Conservation (phyloP, 2,888 invertebrate species). For the Dryocosmus kuriphilus region DNA sequence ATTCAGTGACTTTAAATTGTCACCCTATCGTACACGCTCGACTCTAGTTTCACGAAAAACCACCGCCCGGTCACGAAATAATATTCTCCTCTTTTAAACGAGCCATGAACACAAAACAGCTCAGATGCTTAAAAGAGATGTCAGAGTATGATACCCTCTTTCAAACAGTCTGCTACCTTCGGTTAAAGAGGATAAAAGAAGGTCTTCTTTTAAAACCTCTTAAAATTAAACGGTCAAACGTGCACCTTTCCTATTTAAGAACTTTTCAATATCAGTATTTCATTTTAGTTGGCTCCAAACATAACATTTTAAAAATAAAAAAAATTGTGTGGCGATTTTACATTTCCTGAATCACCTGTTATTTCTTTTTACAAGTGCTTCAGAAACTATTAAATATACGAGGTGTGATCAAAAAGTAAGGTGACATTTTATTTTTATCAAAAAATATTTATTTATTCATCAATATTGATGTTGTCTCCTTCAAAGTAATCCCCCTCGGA, state of each 20-base stretch:
- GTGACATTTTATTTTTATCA: too few relatives aligned
- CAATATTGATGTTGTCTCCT: too few relatives aligned
- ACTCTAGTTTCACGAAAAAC: constrained; percentile 20
- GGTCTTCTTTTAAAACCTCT: not conserved
- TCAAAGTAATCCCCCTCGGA: too few relatives aligned
- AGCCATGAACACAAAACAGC: constrained; percentile 15
- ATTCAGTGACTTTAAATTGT: constrained; percentile 41
- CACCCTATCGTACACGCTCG: constrained; percentile 23
- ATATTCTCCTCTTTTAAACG: constrained; percentile 43
- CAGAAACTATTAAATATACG: too few relatives aligned
- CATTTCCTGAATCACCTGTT: too few relatives aligned
- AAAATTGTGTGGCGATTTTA: too few relatives aligned
- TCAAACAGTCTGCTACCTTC: constrained; percentile 22
- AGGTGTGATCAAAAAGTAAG: too few relatives aligned
- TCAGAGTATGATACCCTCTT: constrained; percentile 33
- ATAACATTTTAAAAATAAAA: too few relatives aligned
- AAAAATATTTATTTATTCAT: too few relatives aligned
- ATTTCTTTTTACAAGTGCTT: too few relatives aligned
- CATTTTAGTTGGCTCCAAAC: not conserved
- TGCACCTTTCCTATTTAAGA: not conserved
- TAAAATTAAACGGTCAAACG: not conserved
- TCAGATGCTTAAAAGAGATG: constrained; percentile 31
- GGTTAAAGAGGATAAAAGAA: constrained; percentile 5
- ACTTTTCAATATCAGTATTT: not conserved
- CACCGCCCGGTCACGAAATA: constrained; percentile 42